Evolutionary conservation across 2,888 invertebrate genomes (phyloP), one percentile per base, ranked within the genome.

Genomic region (Laothoe populi): DNA sequence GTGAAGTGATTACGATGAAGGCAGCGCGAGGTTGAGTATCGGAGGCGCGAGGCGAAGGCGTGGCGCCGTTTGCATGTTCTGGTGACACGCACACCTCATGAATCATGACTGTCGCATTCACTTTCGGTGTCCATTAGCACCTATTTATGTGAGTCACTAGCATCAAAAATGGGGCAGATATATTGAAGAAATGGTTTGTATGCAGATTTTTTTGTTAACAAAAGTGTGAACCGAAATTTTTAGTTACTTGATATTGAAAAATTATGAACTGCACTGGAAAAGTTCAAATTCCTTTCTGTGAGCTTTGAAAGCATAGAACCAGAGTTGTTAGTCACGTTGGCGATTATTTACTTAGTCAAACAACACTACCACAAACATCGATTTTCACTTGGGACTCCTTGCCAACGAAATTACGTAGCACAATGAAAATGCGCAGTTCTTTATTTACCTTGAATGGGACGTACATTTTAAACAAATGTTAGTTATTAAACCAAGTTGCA

Each of bases 51-150:
- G 59, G 53, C 59, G 49, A 45, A 68, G 72, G 72, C 64, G 75
- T 66, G 70, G 59, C 60, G 4, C 46, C 57, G 60, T 59, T 71
- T 75, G 57, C 63, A 75, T 65, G 61, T 68, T 40, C 26, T 57
- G 59, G 24, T 59, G 61, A 40, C 78, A 79, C 78, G 77, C 76
- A 72, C 67, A 23, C 57, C 31, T 67, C 66, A 63, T 66, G 67
- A 71, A 70, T 71, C 68, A 66, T 67, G 63, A 63, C 64, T 70
- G 61, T 70, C 67, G 66, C 62, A 11, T n/a, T 60, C 46, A 38
- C 24, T 49, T 38, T 0, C 2, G 19, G 31, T 53, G 35, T 35
- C 35, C 35, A 53, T 53, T 35, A 35, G 11, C 53, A 19, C 35
- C 19, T 35, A 35, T 53, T 53, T 48, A 48, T 48, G 24, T 35